These are phyloP conservation scores for Athene noctua DNA, from an alignment of 2,113 vertebrate species.

Conservation along the genomic window DNA sequence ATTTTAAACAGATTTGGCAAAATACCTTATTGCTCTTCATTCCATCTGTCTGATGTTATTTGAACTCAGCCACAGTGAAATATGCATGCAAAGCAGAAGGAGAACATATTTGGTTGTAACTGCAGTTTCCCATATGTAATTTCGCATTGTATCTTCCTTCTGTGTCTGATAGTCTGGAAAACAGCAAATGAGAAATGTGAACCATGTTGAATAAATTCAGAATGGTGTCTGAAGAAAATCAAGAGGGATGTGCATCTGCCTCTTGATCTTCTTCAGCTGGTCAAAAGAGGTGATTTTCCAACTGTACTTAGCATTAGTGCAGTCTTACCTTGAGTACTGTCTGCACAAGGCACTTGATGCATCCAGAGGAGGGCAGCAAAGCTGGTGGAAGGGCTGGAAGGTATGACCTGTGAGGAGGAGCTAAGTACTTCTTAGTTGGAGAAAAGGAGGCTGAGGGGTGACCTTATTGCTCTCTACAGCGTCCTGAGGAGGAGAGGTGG, in stretches of 20 bases:
- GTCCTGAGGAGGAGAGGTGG: neutral
- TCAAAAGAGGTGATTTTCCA: neutral
- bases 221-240: neutral
- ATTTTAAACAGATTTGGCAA: neutral
- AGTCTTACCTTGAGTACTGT: neutral
- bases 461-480: neutral
- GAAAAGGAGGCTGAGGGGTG: neutral
- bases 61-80: neutral
- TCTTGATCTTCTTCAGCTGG: neutral
- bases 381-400: neutral
- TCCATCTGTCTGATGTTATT: neutral
- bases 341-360: neutral
- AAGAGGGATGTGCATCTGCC: neutral
- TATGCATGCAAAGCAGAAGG: neutral
- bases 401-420: neutral
- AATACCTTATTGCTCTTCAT: neutral
- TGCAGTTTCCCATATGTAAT: neutral
- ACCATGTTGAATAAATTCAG: neutral
- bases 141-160: neutral
- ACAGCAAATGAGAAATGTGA: neutral
- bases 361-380: neutral
- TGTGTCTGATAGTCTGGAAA: neutral
- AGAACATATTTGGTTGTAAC: neutral
- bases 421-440: neutral
- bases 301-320: neutral